Conservation (phyloP, 2,888 invertebrate species). For the Scaptomyza flava region DNA sequence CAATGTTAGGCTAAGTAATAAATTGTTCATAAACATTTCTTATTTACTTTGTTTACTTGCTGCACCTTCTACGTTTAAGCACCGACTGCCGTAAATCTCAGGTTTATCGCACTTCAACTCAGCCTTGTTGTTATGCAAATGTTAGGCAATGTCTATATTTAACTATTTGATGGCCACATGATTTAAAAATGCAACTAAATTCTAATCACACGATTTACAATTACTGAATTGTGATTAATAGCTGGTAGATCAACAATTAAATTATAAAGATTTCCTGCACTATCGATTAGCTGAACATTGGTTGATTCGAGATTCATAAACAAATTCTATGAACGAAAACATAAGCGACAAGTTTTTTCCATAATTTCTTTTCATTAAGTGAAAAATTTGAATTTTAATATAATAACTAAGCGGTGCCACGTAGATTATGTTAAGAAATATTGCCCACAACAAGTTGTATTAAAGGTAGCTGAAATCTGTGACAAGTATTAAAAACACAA, state of each 20-base stretch:
- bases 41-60: slow-evolving; percentile 6
- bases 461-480: background rate
- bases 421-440: no score
- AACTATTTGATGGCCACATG: slow-evolving; percentile 40
- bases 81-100: slow-evolving; percentile 36
- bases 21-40: slow-evolving; percentile 39
- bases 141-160: slow-evolving; percentile 34
- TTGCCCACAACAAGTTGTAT: no score
- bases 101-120: slow-evolving; percentile 16
- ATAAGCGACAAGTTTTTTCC: background rate
- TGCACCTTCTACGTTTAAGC: slow-evolving; percentile 18
- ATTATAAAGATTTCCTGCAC: background rate
- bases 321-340: background rate
- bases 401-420: no score
- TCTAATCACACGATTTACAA: slow-evolving; percentile 11
- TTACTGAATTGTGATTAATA: slow-evolving; percentile 1
- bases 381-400: no score
- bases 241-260: slow-evolving; percentile 4
- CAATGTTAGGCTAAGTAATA: slow-evolving; percentile 12
- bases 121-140: slow-evolving; percentile 48
- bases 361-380: no score
- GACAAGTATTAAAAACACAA: slow-evolving; percentile 10
- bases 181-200: slow-evolving; percentile 49
- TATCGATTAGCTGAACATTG: background rate
- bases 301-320: background rate